phyloP scores from a whole-genome alignment of 2,888 invertebrate species.

The Lapara coniferarum region DNA sequence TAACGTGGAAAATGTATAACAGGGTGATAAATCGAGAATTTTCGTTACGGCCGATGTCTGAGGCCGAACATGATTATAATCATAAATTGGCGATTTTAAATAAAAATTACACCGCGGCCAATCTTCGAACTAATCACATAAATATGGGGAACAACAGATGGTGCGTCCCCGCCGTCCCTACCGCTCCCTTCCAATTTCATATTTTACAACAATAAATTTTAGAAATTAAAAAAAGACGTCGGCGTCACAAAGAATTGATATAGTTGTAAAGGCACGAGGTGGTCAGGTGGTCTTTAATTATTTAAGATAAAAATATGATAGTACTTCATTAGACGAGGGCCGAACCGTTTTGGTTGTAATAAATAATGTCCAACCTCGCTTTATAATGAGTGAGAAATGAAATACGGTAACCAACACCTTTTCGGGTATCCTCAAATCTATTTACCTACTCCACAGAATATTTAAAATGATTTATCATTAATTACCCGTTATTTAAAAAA shows the following conservation, averaged over 20 bases:
- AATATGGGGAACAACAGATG: constrained; percentile 77
- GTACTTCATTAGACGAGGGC: constrained; percentile 68
- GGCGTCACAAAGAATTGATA: constrained; percentile 70
- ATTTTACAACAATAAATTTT: constrained; percentile 76
- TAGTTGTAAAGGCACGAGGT: constrained; percentile 64
- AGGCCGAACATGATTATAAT: constrained; percentile 60
- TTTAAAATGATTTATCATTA: constrained; percentile 14
- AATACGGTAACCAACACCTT: constrained; percentile 45
- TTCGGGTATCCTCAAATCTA: constrained; percentile 25
- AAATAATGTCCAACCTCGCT: constrained; percentile 61
- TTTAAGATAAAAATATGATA: constrained; percentile 74
- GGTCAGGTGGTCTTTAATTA: constrained; percentile 76
- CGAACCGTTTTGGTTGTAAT: constrained; percentile 58
- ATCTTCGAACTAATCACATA: constrained; percentile 75
- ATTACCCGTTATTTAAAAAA: background rate
- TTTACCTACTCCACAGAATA: constrained; percentile 13
- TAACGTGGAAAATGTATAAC: constrained; percentile 24
- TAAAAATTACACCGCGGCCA: constrained; percentile 65
- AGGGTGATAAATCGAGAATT: constrained; percentile 43
- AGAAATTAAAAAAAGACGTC: constrained; percentile 63
- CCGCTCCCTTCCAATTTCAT: constrained; percentile 66
- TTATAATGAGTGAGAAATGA: constrained; percentile 51
- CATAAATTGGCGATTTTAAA: constrained; percentile 77
- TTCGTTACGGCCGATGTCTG: constrained; percentile 42
- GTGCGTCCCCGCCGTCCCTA: constrained; percentile 56